These are phyloP conservation scores for Dendrocincla tyrannina DNA, from an alignment of 2,797 vertebrate species.

Conservation along the genomic window DNA sequence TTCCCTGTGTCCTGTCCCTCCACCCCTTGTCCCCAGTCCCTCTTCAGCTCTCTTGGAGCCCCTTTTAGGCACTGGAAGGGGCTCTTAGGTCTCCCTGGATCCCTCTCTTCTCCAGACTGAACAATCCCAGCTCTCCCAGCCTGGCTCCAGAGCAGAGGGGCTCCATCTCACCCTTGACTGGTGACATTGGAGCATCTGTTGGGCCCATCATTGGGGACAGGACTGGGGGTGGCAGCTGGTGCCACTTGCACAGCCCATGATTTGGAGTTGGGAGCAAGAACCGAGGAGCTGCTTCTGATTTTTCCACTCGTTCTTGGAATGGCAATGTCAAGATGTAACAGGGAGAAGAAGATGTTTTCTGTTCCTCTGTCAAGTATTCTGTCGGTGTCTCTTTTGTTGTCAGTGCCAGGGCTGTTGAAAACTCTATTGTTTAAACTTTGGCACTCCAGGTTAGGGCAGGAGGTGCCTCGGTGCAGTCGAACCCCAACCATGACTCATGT, in stretches of 20 bases:
- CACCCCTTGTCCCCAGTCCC: rapidly evolving
- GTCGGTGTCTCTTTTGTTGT: not conserved
- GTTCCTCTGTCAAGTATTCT: not conserved
- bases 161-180: not conserved
- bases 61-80: rapidly evolving
- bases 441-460: not conserved
- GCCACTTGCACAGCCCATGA: rapidly evolving
- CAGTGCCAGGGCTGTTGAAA: not conserved
- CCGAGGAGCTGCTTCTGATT: not conserved
- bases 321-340: not conserved
- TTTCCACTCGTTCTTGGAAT: not conserved
- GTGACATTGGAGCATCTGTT: not conserved
- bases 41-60: not conserved
- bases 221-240: not conserved
- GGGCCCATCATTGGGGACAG: not conserved
- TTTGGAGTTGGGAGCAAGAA: not conserved
- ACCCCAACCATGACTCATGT: not conserved
- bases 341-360: not conserved
- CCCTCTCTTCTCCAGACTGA: not conserved
- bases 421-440: not conserved
- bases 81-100: not conserved
- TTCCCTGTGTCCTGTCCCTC: not conserved
- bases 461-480: not conserved
- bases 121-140: not conserved
- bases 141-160: not conserved